Base-by-base conservation (phyloP, 1,140 invertebrate genomes). In the Harpegnathos saltator region DNA sequence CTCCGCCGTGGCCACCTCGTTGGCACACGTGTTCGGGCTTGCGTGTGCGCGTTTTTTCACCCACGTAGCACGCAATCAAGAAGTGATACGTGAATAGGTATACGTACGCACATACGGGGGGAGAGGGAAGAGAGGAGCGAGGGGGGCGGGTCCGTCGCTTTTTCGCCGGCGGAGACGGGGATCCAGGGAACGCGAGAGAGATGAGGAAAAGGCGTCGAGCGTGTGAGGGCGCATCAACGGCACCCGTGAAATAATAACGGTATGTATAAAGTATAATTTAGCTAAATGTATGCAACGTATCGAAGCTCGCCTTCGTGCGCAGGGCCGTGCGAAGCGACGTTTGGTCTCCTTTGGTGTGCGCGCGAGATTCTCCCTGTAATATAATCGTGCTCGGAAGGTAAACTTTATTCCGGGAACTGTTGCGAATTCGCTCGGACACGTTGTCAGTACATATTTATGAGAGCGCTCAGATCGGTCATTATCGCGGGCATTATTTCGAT, bases 231-330 rank as follows among this genome's bases (percentile, higher is more conserved):
- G 83, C 86, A 88, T 91, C 86, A 87, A 85, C 86, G 90, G 88
- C 85, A 88, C 86, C 87, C 89, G 91, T 92, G 91, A 93, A 93
- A 93, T 93, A 93, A 93, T 93, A 92, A 93, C 92, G 88, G 90
- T 91, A 91, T 91, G 87, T 92, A 93, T 92, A 92, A 92, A 93
- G 91, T 93, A 88, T 93, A 93, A 93, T 93, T 93, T 93, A 92
- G 88, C 91, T 93, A 93, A 93, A 92, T 91, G 92, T 93, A 93
- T 93, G 91, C 91, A 93, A 89, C 88, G 90, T 87, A 88, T 89
- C 71, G 90, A 91, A 89, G 91, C 86, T 85, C 69, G 89, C 85
- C 90, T 74, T 77, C 61, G 86, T 85, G 52, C 68, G 71, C 90
- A 92, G 91, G 90, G 83, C 87, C 66, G 91, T 91, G 87, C 83